Conservation (phyloP, 1,140 invertebrate genomes). For the Drosophila kepulauana region DNA sequence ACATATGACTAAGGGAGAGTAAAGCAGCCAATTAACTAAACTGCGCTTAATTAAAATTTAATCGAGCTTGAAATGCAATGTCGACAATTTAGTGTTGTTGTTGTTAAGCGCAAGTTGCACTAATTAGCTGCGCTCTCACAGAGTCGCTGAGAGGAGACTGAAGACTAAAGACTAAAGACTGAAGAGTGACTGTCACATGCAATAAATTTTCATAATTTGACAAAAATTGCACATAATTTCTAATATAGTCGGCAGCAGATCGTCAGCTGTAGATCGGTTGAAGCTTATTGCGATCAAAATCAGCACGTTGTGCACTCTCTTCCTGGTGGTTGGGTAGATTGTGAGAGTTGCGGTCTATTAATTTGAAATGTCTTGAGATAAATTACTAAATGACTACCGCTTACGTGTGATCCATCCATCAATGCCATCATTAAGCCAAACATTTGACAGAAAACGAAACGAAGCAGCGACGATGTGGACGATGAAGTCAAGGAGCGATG, state of each 20-base stretch:
- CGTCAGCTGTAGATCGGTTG: not conserved
- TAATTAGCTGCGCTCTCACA: conserved; percentile 78
- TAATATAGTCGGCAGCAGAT: conserved; percentile 37
- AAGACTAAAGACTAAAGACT: conserved; percentile 9
- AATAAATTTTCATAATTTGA: conserved; percentile 82
- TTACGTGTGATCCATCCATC: conserved; percentile 83
- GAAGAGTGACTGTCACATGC: conserved; percentile 43
- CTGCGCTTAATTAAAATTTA: conserved; percentile 74
- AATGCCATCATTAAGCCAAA: conserved; percentile 82
- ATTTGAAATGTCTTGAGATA: conserved; percentile 80
- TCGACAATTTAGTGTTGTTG: conserved; percentile 6
- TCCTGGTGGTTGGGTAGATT: conserved; percentile 33
- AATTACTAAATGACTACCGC: conserved; percentile 81
- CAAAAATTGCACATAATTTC: conserved; percentile 74
- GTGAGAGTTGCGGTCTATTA: conserved; percentile 68
- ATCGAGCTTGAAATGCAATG: conserved; percentile 72
- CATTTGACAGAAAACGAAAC: conserved; percentile 73
- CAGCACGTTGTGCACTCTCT: conserved; percentile 21
- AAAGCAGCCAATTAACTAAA: conserved; percentile 68
- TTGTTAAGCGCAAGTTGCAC: conserved; percentile 31
- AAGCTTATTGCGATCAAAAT: conserved; percentile 62
- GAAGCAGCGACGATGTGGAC: conserved; percentile 24
- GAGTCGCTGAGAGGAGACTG: not conserved
- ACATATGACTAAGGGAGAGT: conserved; percentile 41
- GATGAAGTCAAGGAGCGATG: conserved; percentile 32